phyloP scores from a whole-genome alignment of 1,140 invertebrate genomes.

The Rhopalosiphum padi region DNA sequence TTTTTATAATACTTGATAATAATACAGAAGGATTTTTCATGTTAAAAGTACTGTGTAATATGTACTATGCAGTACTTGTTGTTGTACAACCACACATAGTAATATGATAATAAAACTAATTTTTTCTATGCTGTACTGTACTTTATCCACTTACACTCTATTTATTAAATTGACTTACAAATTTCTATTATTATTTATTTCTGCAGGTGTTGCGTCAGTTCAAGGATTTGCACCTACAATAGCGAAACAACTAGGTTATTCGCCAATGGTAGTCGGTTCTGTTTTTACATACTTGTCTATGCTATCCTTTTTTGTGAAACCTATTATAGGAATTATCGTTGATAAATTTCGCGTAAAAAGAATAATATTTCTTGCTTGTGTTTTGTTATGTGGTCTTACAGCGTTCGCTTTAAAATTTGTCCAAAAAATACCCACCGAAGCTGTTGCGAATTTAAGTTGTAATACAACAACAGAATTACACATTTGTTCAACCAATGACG shows the following conservation, averaged over 20 bases:
- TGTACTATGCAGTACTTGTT: not conserved
- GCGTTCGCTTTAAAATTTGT: not conserved
- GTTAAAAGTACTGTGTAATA: not conserved
- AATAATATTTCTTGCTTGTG: slow-evolving; percentile 69
- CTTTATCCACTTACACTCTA: not conserved
- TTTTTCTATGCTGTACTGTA: not conserved
- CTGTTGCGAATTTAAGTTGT: not conserved
- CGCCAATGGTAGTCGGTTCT: slow-evolving; percentile 75
- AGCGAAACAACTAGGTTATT: slow-evolving; percentile 83
- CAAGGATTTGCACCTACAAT: slow-evolving; percentile 83
- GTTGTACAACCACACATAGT: not conserved
- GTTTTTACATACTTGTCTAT: slow-evolving; percentile 83
- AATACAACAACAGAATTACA: not conserved
- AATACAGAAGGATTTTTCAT: not conserved
- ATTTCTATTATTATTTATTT: slow-evolving; percentile 3
- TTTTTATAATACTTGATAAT: not conserved
- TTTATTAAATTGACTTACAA: not conserved
- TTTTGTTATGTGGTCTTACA: not conserved
- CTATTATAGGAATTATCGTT: slow-evolving; percentile 78
- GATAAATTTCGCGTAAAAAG: slow-evolving; percentile 82
- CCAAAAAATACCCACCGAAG: not conserved
- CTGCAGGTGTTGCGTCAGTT: slow-evolving; percentile 80
- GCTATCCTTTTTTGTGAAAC: slow-evolving; percentile 79
- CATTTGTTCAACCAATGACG: not conserved
- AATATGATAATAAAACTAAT: not conserved